These are phyloP conservation scores for Julus scanicus DNA, from an alignment of 2,888 invertebrate species.

Conservation along the genomic window DNA sequence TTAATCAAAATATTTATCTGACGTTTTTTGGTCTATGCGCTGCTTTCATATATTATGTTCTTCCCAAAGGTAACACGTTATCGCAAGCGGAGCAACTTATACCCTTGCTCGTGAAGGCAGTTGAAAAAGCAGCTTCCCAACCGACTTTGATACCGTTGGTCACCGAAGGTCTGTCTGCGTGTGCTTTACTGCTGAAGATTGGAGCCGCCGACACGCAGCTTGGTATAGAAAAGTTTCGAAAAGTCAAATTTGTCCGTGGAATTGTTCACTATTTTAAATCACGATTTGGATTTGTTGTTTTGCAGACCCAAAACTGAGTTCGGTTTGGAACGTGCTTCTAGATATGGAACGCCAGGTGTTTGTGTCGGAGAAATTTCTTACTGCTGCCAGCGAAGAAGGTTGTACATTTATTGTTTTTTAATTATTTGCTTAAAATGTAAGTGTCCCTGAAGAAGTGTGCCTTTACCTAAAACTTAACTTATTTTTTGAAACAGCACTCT, in stretches of 20 bases:
- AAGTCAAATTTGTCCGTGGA: neutral
- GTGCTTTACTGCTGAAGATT: slow-evolving; percentile 75
- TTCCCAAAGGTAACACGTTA: slow-evolving; percentile 59
- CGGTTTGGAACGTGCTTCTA: slow-evolving; percentile 77
- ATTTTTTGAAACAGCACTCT: slow-evolving; percentile 69
- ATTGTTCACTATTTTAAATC: neutral
- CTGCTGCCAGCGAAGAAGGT: slow-evolving; percentile 77
- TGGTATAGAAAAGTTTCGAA: neutral
- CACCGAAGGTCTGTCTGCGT: slow-evolving; percentile 78
- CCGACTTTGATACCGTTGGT: slow-evolving; percentile 77
- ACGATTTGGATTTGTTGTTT: neutral
- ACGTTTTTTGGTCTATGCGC: neutral
- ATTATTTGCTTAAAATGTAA: too few species aligned
- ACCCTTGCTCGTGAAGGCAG: slow-evolving; percentile 76
- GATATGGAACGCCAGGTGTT: slow-evolving; percentile 83
- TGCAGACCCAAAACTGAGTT: slow-evolving; percentile 68
- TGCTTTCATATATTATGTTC: neutral
- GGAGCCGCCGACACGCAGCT: slow-evolving; percentile 67
- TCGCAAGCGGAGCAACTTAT: slow-evolving; percentile 66
- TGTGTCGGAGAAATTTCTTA: slow-evolving; percentile 83
- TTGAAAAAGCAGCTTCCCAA: slow-evolving; percentile 81
- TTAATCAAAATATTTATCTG: neutral
- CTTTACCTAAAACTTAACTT: slow-evolving; percentile 17
- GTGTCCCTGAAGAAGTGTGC: too few species aligned
- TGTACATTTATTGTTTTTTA: slow-evolving; percentile 56